Conservation (phyloP, 2,113 vertebrate genomes). For the Pampusana beccarii region DNA sequence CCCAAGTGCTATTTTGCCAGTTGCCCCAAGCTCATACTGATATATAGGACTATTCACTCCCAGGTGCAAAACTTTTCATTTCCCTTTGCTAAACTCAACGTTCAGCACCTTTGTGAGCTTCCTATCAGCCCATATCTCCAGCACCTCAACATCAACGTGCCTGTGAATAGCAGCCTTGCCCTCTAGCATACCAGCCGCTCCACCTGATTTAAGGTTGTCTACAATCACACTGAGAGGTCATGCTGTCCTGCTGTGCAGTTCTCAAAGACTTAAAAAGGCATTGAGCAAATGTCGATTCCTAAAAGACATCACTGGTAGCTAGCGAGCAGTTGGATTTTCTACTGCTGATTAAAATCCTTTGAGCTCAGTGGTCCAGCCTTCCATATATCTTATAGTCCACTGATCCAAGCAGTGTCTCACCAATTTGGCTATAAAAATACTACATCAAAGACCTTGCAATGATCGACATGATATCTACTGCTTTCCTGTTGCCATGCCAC, state of each 20-base stretch:
- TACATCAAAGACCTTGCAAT: not conserved
- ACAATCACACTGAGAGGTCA: not conserved
- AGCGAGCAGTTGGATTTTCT: not conserved
- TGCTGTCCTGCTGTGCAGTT: not conserved
- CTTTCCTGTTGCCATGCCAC: not conserved
- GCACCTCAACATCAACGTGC: not conserved
- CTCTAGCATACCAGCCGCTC: not conserved
- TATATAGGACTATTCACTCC: not conserved
- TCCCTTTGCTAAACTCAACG: not conserved
- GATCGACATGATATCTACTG: not conserved
- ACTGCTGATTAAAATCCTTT: not conserved
- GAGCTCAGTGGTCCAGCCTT: not conserved
- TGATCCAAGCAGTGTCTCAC: not conserved
- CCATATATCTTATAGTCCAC: not conserved
- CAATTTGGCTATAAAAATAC: not conserved
- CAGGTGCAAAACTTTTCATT: not conserved
- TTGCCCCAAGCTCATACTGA: not conserved
- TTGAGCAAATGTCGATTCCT: not conserved
- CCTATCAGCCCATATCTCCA: not conserved
- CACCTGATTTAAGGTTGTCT: rapidly evolving
- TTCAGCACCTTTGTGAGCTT: not conserved
- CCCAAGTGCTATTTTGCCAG: not conserved
- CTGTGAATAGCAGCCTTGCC: not conserved
- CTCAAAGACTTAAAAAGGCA: not conserved
- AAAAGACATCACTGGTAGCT: not conserved